Evolutionary conservation across 2,888 invertebrate species (phyloP).

Genomic region (Elaeidobius kamerunicus): DNA sequence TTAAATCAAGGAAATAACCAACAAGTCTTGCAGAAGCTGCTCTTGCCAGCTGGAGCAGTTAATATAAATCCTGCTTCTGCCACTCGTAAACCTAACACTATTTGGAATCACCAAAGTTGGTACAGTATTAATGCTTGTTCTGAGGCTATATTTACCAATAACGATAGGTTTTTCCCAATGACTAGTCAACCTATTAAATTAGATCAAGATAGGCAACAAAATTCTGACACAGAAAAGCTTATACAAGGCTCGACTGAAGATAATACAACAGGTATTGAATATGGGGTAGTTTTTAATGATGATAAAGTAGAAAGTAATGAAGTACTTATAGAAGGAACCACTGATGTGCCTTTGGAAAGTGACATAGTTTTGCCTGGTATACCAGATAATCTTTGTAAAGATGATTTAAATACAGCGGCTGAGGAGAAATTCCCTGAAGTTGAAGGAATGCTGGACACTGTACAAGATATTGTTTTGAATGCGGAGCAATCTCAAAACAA

Average conservation of each 20-base stretch:
- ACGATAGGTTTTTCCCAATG: constrained; percentile 47
- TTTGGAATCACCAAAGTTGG: constrained; percentile 40
- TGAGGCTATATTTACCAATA: constrained; percentile 38
- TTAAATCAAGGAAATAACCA: constrained; percentile 15
- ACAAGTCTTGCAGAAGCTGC: constrained; percentile 17
- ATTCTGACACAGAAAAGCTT: constrained; percentile 5
- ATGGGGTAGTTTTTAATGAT: constrained; percentile 11
- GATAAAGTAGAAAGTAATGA: constrained; percentile 5
- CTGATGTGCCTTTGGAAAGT: constrained; percentile 12
- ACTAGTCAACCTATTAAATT: constrained; percentile 42
- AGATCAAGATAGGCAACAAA: constrained; percentile 3
- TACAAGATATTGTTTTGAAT: constrained; percentile 9
- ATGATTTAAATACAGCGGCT: neutral
- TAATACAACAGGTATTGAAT: constrained; percentile 7
- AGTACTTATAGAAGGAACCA: constrained; percentile 9
- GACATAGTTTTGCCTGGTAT: neutral
- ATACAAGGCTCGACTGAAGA: constrained; percentile 9
- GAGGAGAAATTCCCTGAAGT: constrained; percentile 1
- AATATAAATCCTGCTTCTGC: constrained; percentile 21
- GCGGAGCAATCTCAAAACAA: neutral
- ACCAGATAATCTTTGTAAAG: neutral
- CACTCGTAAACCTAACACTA: constrained; percentile 35
- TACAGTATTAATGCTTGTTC: constrained; percentile 44
- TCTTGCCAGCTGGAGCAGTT: constrained; percentile 20
- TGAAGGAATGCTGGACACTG: constrained; percentile 3